phyloP scores from a whole-genome alignment of 1,140 invertebrate genomes.

The Geopemphigus sp. region DNA sequence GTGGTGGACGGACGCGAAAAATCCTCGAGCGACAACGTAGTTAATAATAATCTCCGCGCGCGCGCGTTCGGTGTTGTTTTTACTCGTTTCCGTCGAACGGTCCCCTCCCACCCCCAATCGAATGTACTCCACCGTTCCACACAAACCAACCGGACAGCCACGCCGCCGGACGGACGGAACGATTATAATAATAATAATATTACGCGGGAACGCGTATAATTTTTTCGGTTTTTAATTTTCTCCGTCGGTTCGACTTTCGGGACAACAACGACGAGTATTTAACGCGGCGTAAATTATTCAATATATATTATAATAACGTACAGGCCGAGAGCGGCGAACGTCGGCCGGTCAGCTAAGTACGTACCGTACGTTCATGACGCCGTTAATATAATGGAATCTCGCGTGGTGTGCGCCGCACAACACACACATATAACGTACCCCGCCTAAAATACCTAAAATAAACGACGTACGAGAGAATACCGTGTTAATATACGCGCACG shows the following conservation, averaged over 20 bases:
- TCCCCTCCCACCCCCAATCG: background rate
- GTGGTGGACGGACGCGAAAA: conserved; percentile 21
- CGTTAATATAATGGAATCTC: background rate
- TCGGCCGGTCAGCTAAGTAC: no score
- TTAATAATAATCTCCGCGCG: background rate
- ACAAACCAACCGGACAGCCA: no score
- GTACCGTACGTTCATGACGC: no score
- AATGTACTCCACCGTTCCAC: no score
- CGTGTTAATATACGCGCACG: no score
- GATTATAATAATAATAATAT: conserved; percentile 1
- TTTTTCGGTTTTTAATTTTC: conserved; percentile 13
- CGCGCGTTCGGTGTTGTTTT: background rate
- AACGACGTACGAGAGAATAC: background rate
- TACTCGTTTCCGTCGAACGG: background rate
- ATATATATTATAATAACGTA: conserved; percentile 3
- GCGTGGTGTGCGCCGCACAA: background rate
- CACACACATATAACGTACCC: no score
- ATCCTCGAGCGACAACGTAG: conserved; percentile 30
- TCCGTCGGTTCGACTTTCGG: conserved; percentile 5
- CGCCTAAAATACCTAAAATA: conserved; percentile 9
- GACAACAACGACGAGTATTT: conserved; percentile 31
- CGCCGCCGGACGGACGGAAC: no score
- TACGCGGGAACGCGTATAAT: background rate
- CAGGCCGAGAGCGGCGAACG: no score
- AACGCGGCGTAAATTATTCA: conserved; percentile 36